Evolutionary conservation across 2,113 vertebrate genomes (phyloP), one percentile per base, ranked within the genome.

Genomic region (Melanerpes aurifrons): DNA sequence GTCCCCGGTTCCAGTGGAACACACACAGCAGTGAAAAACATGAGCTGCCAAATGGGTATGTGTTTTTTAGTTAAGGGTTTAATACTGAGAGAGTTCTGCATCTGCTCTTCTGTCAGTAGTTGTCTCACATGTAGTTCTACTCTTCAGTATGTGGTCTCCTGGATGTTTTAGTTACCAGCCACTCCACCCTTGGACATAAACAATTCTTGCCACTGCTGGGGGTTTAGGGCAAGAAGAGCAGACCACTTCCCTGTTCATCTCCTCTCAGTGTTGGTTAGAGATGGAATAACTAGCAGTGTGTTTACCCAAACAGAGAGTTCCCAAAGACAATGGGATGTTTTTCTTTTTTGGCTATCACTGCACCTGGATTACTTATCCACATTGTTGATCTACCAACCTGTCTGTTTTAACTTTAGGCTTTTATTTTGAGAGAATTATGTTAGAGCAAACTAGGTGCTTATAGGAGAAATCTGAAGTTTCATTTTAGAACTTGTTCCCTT

Each of bases 11-110:
- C 25, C 57, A 19, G 15, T 19, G 64, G 29, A 87, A 62, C 8
- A 31, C 16, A 19, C 25, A 5, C 20, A n/a, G 37, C 0, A 1
- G 32, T 9, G 26, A 32, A 73, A 82, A 80, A 54, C 15, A 4
- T 7, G 43, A 58, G 15, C 37, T 79, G 14, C 18, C 4, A 17
- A 32, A 17, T 0, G 0, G 35, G 15, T 74, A 81, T 22, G 53
- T 83, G 31, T 50, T 29, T 69, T 92, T 73, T 22, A 31, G 58
- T 73, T 62, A 54, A 32, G 29, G 3, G 7, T 37, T 82, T 76
- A 35, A 26, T 85, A 58, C 4, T 40, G 25, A 47, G 37, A 57
- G 32, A 58, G 13, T 53, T 59, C 16, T 68, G 66, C 15, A 24
- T 71, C 56, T 84, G 37, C 10, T 78, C 5, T 73, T 82, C 43